Evolutionary conservation across 1,140 invertebrate genomes (phyloP).

Genomic region (Onthophagus taurus): DNA sequence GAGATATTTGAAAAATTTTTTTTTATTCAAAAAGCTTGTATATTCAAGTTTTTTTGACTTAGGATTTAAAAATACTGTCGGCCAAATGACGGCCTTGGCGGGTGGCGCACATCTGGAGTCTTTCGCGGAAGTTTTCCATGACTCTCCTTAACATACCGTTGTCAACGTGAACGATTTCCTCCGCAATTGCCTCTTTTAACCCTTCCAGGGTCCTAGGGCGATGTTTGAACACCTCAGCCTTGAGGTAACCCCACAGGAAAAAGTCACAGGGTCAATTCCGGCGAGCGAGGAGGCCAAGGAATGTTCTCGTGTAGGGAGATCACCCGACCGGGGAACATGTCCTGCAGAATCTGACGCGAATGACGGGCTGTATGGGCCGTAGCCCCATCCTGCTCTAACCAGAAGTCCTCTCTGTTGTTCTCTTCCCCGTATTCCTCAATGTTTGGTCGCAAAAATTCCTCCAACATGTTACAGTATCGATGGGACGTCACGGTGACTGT

Average conservation of each 20-base stretch:
- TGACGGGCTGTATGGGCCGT: background rate
- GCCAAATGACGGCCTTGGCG: background rate
- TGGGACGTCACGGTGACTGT: too few relatives aligned
- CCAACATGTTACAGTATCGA: too few relatives aligned
- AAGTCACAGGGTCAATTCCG: background rate
- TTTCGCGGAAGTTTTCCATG: background rate
- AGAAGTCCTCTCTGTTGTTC: too few relatives aligned
- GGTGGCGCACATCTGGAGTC: background rate
- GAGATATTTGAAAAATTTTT: too few relatives aligned
- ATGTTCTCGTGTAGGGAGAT: background rate
- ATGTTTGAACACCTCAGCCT: background rate
- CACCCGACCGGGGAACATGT: background rate
- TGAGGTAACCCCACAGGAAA: slow-evolving; percentile 2
- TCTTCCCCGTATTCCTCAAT: too few relatives aligned
- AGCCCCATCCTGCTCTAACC: slow-evolving; percentile 5
- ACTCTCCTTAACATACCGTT: background rate
- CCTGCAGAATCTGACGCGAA: background rate
- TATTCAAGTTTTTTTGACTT: too few relatives aligned
- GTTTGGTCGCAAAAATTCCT: too few relatives aligned
- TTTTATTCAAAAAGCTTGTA: too few relatives aligned
- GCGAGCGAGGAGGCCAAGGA: slow-evolving; percentile 4
- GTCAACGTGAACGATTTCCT: slow-evolving; percentile 2
- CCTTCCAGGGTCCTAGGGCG: background rate
- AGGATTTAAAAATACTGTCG: background rate
- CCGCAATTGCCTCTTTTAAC: background rate